Conservation (phyloP, 2,113 vertebrate species). For the Seriola quinqueradiata region DNA sequence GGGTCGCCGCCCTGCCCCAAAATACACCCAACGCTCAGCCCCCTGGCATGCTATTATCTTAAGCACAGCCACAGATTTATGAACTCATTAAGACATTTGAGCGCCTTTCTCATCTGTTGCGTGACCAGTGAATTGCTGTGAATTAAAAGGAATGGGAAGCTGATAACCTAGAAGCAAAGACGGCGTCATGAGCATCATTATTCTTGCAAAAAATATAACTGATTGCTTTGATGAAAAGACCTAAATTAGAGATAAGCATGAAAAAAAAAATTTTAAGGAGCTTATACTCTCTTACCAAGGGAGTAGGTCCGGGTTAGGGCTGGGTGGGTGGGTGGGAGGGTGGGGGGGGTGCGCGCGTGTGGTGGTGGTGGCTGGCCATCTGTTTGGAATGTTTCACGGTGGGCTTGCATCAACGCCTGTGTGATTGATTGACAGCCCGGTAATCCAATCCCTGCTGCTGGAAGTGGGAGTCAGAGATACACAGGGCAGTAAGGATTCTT, state of each 20-base stretch:
- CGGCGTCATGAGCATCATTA: neutral
- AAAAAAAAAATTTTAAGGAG: constrained; percentile 81
- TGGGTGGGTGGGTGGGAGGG: constrained; percentile 28
- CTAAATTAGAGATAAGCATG: constrained; percentile 79
- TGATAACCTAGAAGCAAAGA: neutral
- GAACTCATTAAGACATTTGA: constrained; percentile 61
- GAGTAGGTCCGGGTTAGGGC: constrained; percentile 58
- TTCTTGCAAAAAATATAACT: constrained; percentile 28
- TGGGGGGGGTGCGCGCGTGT: constrained; percentile 60
- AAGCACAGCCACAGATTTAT: constrained; percentile 60
- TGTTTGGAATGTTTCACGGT: constrained; percentile 78
- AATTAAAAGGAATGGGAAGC: neutral
- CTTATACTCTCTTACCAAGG: constrained; percentile 79
- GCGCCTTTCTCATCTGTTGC: constrained; percentile 31
- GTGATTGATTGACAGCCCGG: constrained; percentile 78
- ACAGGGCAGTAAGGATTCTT: neutral
- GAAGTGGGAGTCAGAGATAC: constrained; percentile 13
- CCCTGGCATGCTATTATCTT: constrained; percentile 75
- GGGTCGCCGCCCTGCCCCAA: constrained; percentile 74
- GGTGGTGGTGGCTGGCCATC: constrained; percentile 80
- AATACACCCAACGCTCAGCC: constrained; percentile 69
- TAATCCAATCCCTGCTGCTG: constrained; percentile 73
- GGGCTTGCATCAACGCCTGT: constrained; percentile 64
- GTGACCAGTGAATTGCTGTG: neutral
- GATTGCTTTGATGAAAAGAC: constrained; percentile 66